Base-by-base conservation (phyloP, 1,140 invertebrate species). In the Euglossa dilemma region DNA sequence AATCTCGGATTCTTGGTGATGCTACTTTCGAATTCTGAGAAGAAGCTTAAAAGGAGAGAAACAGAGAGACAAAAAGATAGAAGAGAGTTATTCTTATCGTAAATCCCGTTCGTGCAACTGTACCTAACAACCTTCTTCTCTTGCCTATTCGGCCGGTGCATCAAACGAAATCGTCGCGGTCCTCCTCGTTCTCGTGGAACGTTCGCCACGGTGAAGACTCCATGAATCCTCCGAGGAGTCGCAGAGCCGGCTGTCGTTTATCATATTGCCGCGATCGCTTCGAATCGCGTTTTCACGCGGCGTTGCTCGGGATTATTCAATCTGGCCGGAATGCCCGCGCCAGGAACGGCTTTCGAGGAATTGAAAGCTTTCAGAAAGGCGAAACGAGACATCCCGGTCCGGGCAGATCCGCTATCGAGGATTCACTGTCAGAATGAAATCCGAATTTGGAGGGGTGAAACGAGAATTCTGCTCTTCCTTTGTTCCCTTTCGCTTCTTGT, bases 281-380 rank as follows among this genome's bases (percentile, higher is more conserved):
- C 69, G 86, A 79, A 87, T 87, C 80, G 73, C 80, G 70, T 70
- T 84, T 64, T 73, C 85, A 87, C 75, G 75, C 56, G 72, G n/a
- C 79, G 84, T 75, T 74, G 84, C 54, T 28, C 69, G 56, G 69
- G 85, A 87, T 87, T 87, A 86, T 87, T 87, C 85, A 87, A 87
- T 87, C 85, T 72, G 82, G 74, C 83, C 63, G 71, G 83, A 87
- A 86, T 87, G 85, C 80, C 85, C 86, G 75, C 56, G 67, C 69
- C 64, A 43, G 57, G 66, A 64, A 66, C 69, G 75, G 86, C 63
- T 64, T 63, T 72, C 75, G 71, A 87, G 85, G 72, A 87, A 87
- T 87, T 78, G 86, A 87, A 87, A 87, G 80, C 86, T 87, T 80
- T 64, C 70, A 36, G 75, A 74, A 66, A 82, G 63, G 73, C 74